These are phyloP conservation scores for Hydrocynus forskahlii DNA, from an alignment of 2,797 vertebrate genomes.

Conservation along the genomic window DNA sequence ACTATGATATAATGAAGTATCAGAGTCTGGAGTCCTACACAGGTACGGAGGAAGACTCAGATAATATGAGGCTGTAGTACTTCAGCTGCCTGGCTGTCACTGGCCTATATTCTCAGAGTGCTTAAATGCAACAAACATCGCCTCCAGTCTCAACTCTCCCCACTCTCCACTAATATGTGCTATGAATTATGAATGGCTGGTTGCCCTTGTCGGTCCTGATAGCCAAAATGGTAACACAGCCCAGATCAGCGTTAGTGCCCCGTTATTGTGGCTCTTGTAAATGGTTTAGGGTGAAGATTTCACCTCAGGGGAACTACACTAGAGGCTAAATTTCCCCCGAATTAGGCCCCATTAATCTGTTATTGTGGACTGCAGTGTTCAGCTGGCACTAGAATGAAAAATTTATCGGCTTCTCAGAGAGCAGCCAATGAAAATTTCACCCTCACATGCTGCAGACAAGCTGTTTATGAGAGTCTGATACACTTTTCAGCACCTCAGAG, in stretches of 20 bases:
- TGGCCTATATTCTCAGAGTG: slow-evolving; percentile 30
- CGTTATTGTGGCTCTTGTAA: slow-evolving; percentile 35
- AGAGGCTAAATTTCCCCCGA: slow-evolving; percentile 12
- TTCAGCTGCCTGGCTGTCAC: slow-evolving; percentile 19
- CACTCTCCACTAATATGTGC: slow-evolving; percentile 24
- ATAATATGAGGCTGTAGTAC: background rate
- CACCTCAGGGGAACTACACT: slow-evolving; percentile 12
- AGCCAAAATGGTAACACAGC: slow-evolving; percentile 35
- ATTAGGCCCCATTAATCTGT: slow-evolving; percentile 35
- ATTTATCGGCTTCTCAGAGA: slow-evolving; percentile 23
- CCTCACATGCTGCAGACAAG: slow-evolving; percentile 9
- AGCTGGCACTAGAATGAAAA: slow-evolving; percentile 21
- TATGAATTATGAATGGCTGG: slow-evolving; percentile 50
- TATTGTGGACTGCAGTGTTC: slow-evolving; percentile 27
- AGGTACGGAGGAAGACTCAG: background rate
- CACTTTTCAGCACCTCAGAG: slow-evolving; percentile 12
- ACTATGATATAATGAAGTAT: background rate
- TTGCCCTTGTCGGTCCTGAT: slow-evolving; percentile 31
- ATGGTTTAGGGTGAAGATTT: slow-evolving; percentile 25
- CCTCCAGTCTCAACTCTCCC: slow-evolving; percentile 29
- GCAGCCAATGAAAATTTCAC: slow-evolving; percentile 16
- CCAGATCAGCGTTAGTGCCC: slow-evolving; percentile 31
- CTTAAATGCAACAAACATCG: slow-evolving; percentile 39
- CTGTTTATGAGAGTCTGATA: slow-evolving; percentile 23
- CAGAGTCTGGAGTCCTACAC: background rate